phyloP scores from a whole-genome alignment of 2,888 invertebrate genomes.

The Empis stercorea region DNA sequence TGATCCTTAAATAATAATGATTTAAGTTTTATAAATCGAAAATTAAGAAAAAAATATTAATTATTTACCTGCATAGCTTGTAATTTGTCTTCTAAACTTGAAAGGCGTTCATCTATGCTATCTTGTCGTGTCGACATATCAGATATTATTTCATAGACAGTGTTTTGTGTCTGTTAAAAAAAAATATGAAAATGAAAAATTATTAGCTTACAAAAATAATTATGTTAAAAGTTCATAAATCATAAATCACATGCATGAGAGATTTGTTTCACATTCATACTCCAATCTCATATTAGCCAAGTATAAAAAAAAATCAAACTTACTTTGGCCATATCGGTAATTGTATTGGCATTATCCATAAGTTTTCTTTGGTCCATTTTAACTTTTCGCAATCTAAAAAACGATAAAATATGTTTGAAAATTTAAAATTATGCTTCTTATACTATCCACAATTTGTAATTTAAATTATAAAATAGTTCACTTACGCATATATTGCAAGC shows the following conservation, averaged over 20 bases:
- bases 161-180: slow-evolving; percentile 78
- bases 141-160: slow-evolving; percentile 95
- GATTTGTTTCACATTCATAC: too few species aligned
- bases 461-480: too few species aligned
- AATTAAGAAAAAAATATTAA: neutral
- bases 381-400: slow-evolving; percentile 88
- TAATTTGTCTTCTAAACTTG: slow-evolving; percentile 85
- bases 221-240: too few species aligned
- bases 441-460: too few species aligned
- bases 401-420: too few species aligned
- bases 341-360: slow-evolving; percentile 97
- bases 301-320: too few species aligned
- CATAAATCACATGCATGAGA: too few species aligned
- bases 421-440: too few species aligned
- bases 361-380: slow-evolving; percentile 99
- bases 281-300: too few species aligned
- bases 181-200: too few species aligned
- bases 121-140: slow-evolving; percentile 94
- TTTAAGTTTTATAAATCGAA: neutral
- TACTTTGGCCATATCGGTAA: slow-evolving; percentile 99
- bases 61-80: slow-evolving; percentile 58
- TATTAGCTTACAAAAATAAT: too few species aligned
- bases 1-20: slow-evolving; percentile 46
- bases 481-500: slow-evolving; percentile 96
- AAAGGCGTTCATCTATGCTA: slow-evolving; percentile 82